Conservation (phyloP, 2,797 vertebrate genomes). For the Hippopotamyrus pictus region DNA sequence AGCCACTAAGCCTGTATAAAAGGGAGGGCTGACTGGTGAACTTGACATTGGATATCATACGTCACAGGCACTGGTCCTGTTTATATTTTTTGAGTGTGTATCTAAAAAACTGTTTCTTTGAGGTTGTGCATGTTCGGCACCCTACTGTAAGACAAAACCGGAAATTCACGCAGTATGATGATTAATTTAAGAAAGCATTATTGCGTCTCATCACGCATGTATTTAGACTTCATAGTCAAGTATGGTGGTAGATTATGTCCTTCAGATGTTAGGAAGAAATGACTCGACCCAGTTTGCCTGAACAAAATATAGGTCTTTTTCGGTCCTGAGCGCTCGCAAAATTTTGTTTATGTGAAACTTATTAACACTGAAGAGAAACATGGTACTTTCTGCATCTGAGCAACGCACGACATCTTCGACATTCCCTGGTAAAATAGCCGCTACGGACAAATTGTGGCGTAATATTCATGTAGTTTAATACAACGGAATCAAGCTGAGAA, state of each 20-base stretch:
- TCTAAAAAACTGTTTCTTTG: too few species aligned
- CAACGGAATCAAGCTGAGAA: background rate
- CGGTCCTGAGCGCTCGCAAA: background rate
- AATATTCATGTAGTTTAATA: background rate
- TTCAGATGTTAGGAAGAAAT: background rate
- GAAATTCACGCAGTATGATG: background rate
- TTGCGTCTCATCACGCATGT: background rate
- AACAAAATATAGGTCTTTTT: background rate
- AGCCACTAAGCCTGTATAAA: background rate
- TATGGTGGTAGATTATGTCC: background rate
- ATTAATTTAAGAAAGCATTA: background rate
- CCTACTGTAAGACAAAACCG: background rate
- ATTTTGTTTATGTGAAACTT: background rate
- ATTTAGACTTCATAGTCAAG: background rate
- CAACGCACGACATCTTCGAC: background rate
- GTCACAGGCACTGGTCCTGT: too few species aligned
- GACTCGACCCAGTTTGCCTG: background rate
- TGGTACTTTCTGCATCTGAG: background rate
- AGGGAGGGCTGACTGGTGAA: background rate
- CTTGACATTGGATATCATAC: too few species aligned
- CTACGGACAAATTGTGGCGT: background rate
- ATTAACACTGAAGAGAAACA: background rate
- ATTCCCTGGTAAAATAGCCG: background rate
- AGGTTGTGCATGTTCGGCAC: too few species aligned
- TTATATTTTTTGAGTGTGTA: background rate